Conservation (phyloP, 2,888 invertebrate genomes). For the Phengaris alcon region DNA sequence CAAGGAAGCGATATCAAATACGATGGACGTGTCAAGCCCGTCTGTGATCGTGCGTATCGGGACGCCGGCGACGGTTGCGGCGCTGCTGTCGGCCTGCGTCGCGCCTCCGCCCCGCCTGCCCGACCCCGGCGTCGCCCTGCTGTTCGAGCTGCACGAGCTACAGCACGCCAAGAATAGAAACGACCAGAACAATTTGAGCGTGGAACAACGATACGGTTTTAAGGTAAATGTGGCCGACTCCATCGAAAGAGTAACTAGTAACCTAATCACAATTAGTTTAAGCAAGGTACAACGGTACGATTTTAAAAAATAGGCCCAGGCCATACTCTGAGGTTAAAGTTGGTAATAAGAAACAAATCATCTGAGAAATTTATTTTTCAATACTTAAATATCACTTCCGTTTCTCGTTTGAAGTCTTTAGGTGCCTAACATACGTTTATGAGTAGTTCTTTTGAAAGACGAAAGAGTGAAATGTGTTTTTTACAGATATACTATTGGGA, state of each 20-base stretch:
- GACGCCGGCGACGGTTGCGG: conserved; percentile 82
- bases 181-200: conserved; percentile 49
- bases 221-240: conserved; percentile 51
- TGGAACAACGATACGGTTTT: conserved; percentile 68
- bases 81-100: conserved; percentile 77
- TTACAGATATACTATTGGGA: conserved; percentile 77
- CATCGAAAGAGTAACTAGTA: too few species aligned
- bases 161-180: conserved; percentile 55
- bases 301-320: too few species aligned
- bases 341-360: too few species aligned
- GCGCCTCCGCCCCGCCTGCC: conserved; percentile 79
- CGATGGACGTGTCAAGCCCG: conserved; percentile 45
- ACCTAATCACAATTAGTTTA: too few species aligned
- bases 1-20: conserved; percentile 66
- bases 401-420: too few species aligned
- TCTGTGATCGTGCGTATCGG: conserved; percentile 78
- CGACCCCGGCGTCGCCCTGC: conserved; percentile 77
- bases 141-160: conserved; percentile 77
- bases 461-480: background rate
- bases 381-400: too few species aligned
- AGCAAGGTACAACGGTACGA: too few species aligned
- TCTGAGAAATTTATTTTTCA: too few species aligned
- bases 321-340: too few species aligned
- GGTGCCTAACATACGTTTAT: background rate
- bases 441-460: background rate